phyloP scores from a whole-genome alignment of 1,140 invertebrate species.

The Helicoverpa armigera region DNA sequence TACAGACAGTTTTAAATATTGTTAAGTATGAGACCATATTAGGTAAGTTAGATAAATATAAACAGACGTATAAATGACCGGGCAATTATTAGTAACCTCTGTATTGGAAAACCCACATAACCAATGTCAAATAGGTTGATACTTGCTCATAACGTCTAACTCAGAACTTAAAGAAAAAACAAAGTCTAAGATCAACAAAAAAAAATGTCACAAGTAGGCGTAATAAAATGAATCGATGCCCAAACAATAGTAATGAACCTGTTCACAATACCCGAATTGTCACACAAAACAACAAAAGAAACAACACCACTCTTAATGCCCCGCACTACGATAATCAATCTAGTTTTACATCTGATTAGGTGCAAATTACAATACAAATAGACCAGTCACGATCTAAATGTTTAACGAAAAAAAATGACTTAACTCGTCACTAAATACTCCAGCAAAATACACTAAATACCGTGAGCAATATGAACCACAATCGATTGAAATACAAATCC shows the following conservation, averaged over 20 bases:
- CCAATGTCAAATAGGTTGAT: neutral
- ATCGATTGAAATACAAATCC: constrained; percentile 12
- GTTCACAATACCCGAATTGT: constrained; percentile 71
- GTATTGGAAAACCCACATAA: constrained; percentile 20
- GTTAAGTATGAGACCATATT: too few species aligned
- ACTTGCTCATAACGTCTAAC: constrained; percentile 20
- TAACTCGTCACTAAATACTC: constrained; percentile 1
- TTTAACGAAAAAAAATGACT: constrained; percentile 36
- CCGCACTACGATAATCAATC: constrained; percentile 80
- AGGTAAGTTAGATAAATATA: too few species aligned
- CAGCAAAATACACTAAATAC: neutral
- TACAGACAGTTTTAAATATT: too few species aligned
- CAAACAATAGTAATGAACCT: constrained; percentile 57
- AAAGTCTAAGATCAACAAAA: neutral
- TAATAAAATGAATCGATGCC: constrained; percentile 37
- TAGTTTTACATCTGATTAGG: constrained; percentile 84
- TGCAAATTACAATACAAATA: constrained; percentile 85
- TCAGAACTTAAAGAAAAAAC: constrained; percentile 4
- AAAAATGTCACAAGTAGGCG: constrained; percentile 43
- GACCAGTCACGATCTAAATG: constrained; percentile 75
- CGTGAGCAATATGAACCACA: neutral
- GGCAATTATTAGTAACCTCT: neutral
- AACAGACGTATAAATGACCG: neutral
- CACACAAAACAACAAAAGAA: constrained; percentile 72
- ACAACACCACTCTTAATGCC: constrained; percentile 62